phyloP scores from a whole-genome alignment of 1,140 invertebrate species.

The Laupala kohalensis region DNA sequence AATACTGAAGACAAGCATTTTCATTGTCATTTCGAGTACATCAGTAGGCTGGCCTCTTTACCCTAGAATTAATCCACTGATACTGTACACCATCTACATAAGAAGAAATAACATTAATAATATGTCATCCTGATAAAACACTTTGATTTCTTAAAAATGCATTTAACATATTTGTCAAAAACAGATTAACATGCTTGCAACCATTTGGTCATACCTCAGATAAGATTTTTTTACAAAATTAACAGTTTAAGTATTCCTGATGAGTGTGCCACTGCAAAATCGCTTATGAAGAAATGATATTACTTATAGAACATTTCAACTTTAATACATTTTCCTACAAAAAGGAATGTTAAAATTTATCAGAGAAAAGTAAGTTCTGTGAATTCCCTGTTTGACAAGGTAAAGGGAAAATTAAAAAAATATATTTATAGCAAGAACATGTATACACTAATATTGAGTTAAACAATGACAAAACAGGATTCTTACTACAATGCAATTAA shows the following conservation, averaged over 20 bases:
- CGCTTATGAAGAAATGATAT: not conserved
- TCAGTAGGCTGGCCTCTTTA: not conserved
- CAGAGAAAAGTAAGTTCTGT: not conserved
- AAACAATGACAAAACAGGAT: too few relatives aligned
- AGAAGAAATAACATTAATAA: not conserved
- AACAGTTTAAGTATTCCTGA: not conserved
- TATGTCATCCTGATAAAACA: not conserved
- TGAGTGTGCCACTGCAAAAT: not conserved
- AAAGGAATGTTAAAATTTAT: not conserved
- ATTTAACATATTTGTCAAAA: not conserved
- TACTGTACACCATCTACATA: not conserved
- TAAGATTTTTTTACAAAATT: not conserved
- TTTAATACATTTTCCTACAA: not conserved
- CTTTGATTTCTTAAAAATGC: not conserved
- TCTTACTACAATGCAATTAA: too few relatives aligned
- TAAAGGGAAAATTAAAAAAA: too few relatives aligned
- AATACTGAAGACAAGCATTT: not conserved
- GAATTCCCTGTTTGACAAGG: not conserved
- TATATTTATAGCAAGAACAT: too few relatives aligned
- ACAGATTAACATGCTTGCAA: not conserved
- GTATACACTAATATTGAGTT: too few relatives aligned
- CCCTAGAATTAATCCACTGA: not conserved
- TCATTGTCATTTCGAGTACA: not conserved
- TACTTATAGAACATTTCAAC: not conserved
- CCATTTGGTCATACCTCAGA: not conserved